Evolutionary conservation across 2,113 vertebrate genomes (phyloP).

Genomic region (Forbesichthys papilliferus): DNA sequence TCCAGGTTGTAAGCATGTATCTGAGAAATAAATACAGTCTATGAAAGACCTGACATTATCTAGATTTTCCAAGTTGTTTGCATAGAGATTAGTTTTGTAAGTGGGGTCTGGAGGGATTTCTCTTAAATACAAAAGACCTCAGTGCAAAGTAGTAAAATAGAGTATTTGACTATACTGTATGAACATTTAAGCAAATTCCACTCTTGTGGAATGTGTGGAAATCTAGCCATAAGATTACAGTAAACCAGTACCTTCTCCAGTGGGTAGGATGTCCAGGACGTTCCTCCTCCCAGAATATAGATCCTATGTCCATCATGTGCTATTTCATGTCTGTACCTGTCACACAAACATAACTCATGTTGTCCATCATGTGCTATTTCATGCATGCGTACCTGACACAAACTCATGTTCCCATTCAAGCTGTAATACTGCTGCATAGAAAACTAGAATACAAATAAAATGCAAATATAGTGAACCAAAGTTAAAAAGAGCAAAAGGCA

Average conservation of each 20-base stretch:
- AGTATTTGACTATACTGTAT: too few relatives aligned
- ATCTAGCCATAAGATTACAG: too few relatives aligned
- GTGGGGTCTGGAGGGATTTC: too few relatives aligned
- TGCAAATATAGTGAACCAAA: too few relatives aligned
- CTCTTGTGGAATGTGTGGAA: neutral
- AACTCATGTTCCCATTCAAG: neutral
- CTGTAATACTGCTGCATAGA: too few relatives aligned
- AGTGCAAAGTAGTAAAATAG: too few relatives aligned
- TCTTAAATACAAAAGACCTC: too few relatives aligned
- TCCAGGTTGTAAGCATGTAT: slow-evolving; percentile 98
- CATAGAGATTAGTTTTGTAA: too few relatives aligned
- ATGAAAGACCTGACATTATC: neutral
- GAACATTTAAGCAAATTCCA: too few relatives aligned
- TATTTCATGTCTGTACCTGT: slow-evolving; percentile 96
- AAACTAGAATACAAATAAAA: too few relatives aligned
- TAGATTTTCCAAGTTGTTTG: neutral
- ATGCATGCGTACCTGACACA: slow-evolving; percentile 87
- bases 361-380: slow-evolving; percentile 96
- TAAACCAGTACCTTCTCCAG: slow-evolving; percentile 87
- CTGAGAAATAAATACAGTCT: slow-evolving; percentile 62
- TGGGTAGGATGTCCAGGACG: slow-evolving; percentile 96
- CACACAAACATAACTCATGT: slow-evolving; percentile 15
- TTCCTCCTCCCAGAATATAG: slow-evolving; percentile 96
- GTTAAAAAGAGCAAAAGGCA: too few relatives aligned
- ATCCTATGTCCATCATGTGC: slow-evolving; percentile 94